Conservation (phyloP, 2,113 vertebrate genomes). For the Cinclus cinclus region DNA sequence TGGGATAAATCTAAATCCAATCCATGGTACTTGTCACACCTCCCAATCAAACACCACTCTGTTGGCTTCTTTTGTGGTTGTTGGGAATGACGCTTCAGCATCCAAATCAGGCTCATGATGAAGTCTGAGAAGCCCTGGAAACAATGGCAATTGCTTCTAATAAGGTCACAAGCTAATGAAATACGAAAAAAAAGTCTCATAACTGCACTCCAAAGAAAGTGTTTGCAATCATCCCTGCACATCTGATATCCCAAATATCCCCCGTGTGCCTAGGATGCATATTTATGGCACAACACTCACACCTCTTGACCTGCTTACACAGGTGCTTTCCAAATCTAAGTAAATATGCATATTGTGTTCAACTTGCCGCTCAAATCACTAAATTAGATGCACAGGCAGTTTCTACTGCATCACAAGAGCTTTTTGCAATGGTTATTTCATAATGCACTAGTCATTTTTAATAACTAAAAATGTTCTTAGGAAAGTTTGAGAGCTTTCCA, state of each 20-base stretch:
- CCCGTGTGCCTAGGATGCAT: neutral
- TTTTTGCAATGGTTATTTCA: neutral
- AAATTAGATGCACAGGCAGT: neutral
- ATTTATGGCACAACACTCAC: neutral
- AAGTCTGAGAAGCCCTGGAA: neutral
- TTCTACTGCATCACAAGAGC: neutral
- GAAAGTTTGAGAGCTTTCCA: neutral
- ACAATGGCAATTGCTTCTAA: neutral
- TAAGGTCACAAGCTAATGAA: slow-evolving; percentile 3
- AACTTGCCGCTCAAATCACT: slow-evolving; percentile 24
- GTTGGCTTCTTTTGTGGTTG: neutral
- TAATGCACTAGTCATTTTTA: neutral
- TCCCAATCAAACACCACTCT: neutral
- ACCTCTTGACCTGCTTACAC: slow-evolving; percentile 7
- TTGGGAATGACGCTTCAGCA: neutral
- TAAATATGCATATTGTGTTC: slow-evolving; percentile 36
- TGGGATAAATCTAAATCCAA: neutral
- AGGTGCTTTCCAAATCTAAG: slow-evolving; percentile 40
- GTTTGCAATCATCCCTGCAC: neutral
- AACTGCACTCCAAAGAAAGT: neutral
- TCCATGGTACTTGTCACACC: neutral
- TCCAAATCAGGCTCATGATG: neutral
- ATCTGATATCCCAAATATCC: slow-evolving; percentile 7
- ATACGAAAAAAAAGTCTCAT: neutral
- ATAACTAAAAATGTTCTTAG: neutral